These are phyloP conservation scores for Itoplectis maculator DNA, from an alignment of 2,888 invertebrate genomes.

Conservation along the genomic window DNA sequence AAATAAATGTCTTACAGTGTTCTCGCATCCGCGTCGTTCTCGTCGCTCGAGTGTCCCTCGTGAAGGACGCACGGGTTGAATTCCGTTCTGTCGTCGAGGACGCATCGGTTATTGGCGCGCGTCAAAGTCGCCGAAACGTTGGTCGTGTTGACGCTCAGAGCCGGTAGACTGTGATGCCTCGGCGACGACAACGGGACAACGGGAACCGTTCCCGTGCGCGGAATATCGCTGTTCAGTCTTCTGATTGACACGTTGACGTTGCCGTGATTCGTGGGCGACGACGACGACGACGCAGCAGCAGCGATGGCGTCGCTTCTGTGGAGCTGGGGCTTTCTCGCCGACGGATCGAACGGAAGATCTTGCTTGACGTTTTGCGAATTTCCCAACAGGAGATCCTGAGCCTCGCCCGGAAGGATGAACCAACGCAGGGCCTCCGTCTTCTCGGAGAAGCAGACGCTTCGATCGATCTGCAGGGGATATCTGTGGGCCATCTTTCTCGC, in stretches of 20 bases:
- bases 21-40: slow-evolving; percentile 13
- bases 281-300: too few relatives aligned
- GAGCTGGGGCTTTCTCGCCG: slow-evolving; percentile 83
- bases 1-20: too few relatives aligned
- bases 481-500: slow-evolving; percentile 92
- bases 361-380: slow-evolving; percentile 92
- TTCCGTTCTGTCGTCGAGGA: slow-evolving; percentile 51
- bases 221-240: slow-evolving; percentile 82
- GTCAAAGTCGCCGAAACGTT: slow-evolving; percentile 26
- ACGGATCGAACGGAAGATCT: slow-evolving; percentile 91
- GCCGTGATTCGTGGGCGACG: slow-evolving; percentile 66
- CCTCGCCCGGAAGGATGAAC: slow-evolving; percentile 96
- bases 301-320: slow-evolving; percentile 45
- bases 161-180: slow-evolving; percentile 90
- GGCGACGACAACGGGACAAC: slow-evolving; percentile 86
- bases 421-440: slow-evolving; percentile 91
- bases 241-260: slow-evolving; percentile 74
- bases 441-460: slow-evolving; percentile 88
- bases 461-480: slow-evolving; percentile 89
- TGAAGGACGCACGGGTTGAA: slow-evolving; percentile 32
- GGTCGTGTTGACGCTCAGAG: slow-evolving; percentile 75
- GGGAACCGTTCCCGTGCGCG: slow-evolving; percentile 77
- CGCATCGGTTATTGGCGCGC: slow-evolving; percentile 28
- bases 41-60: slow-evolving; percentile 66
- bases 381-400: slow-evolving; percentile 90